Evolutionary conservation across 2,888 invertebrate genomes (phyloP).

Genomic region (Pedicia rivosa): DNA sequence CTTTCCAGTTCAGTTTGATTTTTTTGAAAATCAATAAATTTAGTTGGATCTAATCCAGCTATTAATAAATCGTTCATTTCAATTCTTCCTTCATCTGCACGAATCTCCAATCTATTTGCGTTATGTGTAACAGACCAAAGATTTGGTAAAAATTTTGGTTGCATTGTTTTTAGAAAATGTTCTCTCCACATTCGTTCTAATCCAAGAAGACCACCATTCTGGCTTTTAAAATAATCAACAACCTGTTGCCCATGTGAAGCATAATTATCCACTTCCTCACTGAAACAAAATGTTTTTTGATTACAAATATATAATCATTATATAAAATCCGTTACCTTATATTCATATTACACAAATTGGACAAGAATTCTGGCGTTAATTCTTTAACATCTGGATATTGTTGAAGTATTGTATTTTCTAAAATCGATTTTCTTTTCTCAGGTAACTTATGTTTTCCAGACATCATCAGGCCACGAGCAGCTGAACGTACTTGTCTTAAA

Average conservation of each 20-base stretch:
- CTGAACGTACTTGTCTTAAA: slow-evolving; percentile 39
- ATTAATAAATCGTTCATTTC: slow-evolving; percentile 26
- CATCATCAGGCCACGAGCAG: slow-evolving; percentile 39
- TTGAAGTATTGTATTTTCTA: slow-evolving; percentile 34
- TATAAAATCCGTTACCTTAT: too few species aligned
- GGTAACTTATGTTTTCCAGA: slow-evolving; percentile 37
- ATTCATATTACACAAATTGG: too few species aligned
- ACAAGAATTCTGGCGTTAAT: slow-evolving; percentile 34
- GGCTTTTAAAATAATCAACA: slow-evolving; percentile 37
- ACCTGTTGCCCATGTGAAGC: slow-evolving; percentile 41
- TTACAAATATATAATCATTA: neutral
- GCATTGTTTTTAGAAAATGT: slow-evolving; percentile 57
- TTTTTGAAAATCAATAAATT: slow-evolving; percentile 1
- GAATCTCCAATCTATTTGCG: slow-evolving; percentile 39
- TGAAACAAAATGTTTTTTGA: slow-evolving; percentile 16
- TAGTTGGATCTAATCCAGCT: slow-evolving; percentile 22
- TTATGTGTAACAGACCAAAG: slow-evolving; percentile 64
- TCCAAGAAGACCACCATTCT: slow-evolving; percentile 40
- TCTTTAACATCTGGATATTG: slow-evolving; percentile 32
- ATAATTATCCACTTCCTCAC: slow-evolving; percentile 32
- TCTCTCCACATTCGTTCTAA: slow-evolving; percentile 60
- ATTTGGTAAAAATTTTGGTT: slow-evolving; percentile 50
- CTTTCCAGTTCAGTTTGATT: neutral
- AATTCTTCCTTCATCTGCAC: slow-evolving; percentile 36
- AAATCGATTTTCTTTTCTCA: slow-evolving; percentile 28